Percentiles rank a stretch among this genome's conserved stretches.
These are phyloP conservation scores for Omphaloscelis lunosa DNA, from an alignment of 2,888 invertebrate genomes.

Conservation along the genomic window DNA sequence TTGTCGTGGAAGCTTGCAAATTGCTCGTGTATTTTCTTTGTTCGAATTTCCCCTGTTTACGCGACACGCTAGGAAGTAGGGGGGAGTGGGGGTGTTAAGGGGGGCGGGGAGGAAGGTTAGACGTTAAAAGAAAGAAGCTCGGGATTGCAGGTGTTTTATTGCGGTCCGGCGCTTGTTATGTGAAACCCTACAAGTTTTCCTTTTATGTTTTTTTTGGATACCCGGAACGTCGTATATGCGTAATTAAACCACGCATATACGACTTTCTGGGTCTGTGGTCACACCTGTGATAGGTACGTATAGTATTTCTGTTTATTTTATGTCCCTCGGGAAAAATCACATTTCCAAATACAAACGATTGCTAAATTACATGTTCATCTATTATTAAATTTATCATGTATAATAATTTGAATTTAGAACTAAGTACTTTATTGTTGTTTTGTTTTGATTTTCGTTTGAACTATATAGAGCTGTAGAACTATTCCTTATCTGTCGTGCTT, in stretches of 20 bases:
- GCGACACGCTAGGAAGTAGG: slow-evolving; percentile 65
- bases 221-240: too few relatives aligned
- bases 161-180: slow-evolving; percentile 74
- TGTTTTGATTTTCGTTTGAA: too few relatives aligned
- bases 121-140: slow-evolving; percentile 69
- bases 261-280: neutral
- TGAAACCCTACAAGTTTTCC: slow-evolving; percentile 73
- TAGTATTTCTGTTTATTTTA: too few relatives aligned
- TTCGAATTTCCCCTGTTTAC: slow-evolving; percentile 68
- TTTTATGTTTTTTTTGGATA: slow-evolving; percentile 61
- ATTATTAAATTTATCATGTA: too few relatives aligned
- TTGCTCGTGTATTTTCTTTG: slow-evolving; percentile 69
- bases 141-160: slow-evolving; percentile 77
- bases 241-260: slow-evolving; percentile 54
- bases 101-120: slow-evolving; percentile 56
- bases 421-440: too few relatives aligned
- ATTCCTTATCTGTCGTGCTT: too few relatives aligned
- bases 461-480: too few relatives aligned
- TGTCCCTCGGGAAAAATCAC: too few relatives aligned
- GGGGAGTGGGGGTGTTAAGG: slow-evolving; percentile 36
- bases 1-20: slow-evolving; percentile 64
- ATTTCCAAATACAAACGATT: too few relatives aligned
- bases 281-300: neutral
- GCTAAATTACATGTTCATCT: too few relatives aligned
- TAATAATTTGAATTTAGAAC: too few relatives aligned